Conservation (phyloP, 2,113 vertebrate species). For the Anguilla rostrata region DNA sequence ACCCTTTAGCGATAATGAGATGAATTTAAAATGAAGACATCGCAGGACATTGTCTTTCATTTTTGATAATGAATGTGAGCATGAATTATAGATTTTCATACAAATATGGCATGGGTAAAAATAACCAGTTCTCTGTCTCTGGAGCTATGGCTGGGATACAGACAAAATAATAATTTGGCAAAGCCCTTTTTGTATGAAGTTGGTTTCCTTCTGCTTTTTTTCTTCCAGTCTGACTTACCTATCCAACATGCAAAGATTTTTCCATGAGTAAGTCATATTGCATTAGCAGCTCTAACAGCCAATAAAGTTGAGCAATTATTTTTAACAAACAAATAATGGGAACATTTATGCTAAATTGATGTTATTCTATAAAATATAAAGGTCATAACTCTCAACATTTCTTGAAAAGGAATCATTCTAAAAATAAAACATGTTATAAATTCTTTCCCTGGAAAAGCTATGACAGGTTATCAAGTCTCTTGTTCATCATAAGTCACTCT, state of each 20-base stretch:
- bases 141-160: not conserved
- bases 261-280: conserved; percentile 40
- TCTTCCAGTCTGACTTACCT: conserved; percentile 33
- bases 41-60: not conserved
- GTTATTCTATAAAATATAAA: conserved; percentile 11
- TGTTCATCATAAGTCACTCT: conserved; percentile 49
- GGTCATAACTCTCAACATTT: conserved; percentile 35
- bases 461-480: conserved; percentile 41
- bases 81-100: not conserved
- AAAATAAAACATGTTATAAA: not conserved
- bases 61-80: not conserved
- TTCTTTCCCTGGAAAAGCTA: conserved; percentile 8
- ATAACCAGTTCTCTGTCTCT: not conserved
- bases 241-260: conserved; percentile 40
- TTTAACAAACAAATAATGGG: conserved; percentile 43
- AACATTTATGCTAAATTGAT: conserved; percentile 29
- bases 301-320: conserved; percentile 47
- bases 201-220: conserved; percentile 42
- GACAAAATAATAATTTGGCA: conserved; percentile 40
- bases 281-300: conserved; percentile 46
- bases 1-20: not conserved
- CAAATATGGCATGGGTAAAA: not conserved
- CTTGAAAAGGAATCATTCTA: conserved; percentile 1
- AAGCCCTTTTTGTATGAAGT: too few relatives aligned
- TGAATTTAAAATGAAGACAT: not conserved